Conservation (phyloP, 1,140 invertebrate species). For the Achroia grisella region DNA sequence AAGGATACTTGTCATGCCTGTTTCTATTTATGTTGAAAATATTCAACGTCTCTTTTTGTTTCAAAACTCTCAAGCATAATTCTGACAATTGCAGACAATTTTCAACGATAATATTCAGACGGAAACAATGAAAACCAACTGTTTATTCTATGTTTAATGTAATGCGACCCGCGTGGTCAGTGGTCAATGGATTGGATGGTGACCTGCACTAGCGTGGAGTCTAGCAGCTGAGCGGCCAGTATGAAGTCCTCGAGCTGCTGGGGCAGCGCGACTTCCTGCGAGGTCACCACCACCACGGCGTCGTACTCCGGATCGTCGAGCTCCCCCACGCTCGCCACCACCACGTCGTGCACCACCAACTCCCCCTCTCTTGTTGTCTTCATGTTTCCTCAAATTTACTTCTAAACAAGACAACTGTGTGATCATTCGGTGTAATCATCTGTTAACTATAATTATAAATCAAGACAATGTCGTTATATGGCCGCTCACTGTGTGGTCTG, state of each 20-base stretch:
- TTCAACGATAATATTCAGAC: no score
- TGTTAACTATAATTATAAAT: not conserved
- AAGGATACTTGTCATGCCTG: no score
- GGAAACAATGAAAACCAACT: not conserved
- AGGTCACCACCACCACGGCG: conserved; percentile 47
- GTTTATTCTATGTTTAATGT: not conserved
- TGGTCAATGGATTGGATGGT: no score
- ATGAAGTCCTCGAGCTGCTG: conserved; percentile 29
- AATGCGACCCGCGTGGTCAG: no score
- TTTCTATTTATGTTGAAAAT: no score
- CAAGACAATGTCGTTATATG: no score
- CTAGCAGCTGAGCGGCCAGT: conserved; percentile 30
- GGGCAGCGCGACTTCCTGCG: conserved; percentile 18
- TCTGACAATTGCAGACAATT: no score
- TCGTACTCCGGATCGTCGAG: conserved; percentile 34
- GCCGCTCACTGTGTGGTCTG: not conserved
- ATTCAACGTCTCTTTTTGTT: no score
- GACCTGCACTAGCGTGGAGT: conserved; percentile 47
- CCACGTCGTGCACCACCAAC: not conserved
- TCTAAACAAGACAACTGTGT: not conserved
- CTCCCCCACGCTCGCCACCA: conserved; percentile 35
- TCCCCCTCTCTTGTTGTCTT: no score
- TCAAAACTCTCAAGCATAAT: no score
- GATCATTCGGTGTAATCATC: not conserved
- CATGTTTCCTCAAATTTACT: not conserved